Conservation (phyloP, 2,797 vertebrate species). For the Vireo griseus region DNA sequence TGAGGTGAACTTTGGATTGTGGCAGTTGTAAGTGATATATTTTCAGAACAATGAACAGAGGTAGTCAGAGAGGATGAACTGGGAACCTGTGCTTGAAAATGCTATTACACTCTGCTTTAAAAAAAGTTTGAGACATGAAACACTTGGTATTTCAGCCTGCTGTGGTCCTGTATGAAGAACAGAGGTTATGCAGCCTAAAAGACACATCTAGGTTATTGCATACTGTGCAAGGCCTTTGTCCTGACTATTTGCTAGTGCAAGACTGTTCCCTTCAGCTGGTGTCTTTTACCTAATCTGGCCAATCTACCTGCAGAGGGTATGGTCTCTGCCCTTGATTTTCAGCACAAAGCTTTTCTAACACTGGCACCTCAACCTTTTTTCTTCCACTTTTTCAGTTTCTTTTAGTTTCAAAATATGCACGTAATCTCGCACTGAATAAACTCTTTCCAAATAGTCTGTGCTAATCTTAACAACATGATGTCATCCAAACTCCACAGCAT, state of each 20-base stretch:
- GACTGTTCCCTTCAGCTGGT: neutral
- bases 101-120: neutral
- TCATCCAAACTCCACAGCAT: conserved; percentile 24
- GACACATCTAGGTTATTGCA: neutral
- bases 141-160: neutral
- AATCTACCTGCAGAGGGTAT: neutral
- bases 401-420: neutral
- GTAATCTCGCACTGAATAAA: neutral
- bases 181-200: neutral
- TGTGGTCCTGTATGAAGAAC: neutral
- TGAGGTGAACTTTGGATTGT: neutral
- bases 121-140: neutral
- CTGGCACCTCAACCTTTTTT: fast-evolving
- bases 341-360: neutral
- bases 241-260: neutral
- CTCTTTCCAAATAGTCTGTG: neutral
- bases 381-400: neutral
- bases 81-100: neutral
- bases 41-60: neutral
- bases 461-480: conserved; percentile 43
- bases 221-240: neutral
- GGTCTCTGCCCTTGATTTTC: neutral
- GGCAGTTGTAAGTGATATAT: neutral
- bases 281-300: neutral
- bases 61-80: neutral